Evolutionary conservation across 2,888 invertebrate genomes (phyloP).

Genomic region (Galeopsomyia nigrocyanea): DNA sequence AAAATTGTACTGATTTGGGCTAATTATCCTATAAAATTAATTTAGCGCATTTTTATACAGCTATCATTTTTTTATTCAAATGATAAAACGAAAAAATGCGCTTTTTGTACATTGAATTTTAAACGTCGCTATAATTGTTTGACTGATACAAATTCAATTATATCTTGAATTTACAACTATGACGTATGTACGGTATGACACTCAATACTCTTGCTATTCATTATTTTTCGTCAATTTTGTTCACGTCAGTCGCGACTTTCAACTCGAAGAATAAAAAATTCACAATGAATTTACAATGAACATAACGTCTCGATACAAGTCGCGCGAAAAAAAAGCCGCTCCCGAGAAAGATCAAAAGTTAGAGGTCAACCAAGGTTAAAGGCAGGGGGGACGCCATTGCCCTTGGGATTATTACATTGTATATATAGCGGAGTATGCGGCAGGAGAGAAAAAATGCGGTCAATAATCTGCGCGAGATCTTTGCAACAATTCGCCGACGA

Average conservation of each 20-base stretch:
- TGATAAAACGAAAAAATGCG: constrained; percentile 19
- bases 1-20: constrained; percentile 16
- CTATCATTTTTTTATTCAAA: constrained; percentile 6
- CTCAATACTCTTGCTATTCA: too few relatives aligned
- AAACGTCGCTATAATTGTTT: too few relatives aligned
- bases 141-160: too few relatives aligned
- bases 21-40: constrained; percentile 43
- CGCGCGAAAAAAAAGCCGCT: neutral
- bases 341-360: neutral
- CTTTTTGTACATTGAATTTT: neutral
- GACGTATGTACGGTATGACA: too few relatives aligned
- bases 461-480: constrained; percentile 24
- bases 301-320: too few relatives aligned
- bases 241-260: too few relatives aligned
- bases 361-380: constrained; percentile 46
- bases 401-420: constrained; percentile 22
- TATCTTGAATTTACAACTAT: too few relatives aligned
- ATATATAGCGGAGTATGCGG: neutral
- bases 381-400: neutral
- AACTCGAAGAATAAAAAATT: too few relatives aligned
- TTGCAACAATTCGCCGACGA: neutral
- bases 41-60: constrained; percentile 30
- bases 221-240: too few relatives aligned
- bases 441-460: constrained; percentile 9
- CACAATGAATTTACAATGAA: too few relatives aligned